A percentile compares a stretch with the other conserved stretches of the same genome.
Evolutionary conservation across 2,888 invertebrate species (phyloP).

Genomic region (Raillietiella orientalis): DNA sequence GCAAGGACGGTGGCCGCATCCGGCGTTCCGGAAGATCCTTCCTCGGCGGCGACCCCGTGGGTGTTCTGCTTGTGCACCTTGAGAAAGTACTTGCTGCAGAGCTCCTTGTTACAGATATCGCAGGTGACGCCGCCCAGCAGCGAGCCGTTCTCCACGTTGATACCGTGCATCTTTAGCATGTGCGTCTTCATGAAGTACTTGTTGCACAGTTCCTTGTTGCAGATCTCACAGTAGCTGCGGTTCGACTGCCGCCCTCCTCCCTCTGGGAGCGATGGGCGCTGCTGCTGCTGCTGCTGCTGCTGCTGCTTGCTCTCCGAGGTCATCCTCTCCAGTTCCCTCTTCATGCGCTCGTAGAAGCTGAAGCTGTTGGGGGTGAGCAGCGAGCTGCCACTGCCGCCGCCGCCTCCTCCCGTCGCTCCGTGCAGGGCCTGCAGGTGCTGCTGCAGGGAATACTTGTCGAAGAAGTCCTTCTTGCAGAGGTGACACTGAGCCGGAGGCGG

Average conservation of each 20-base stretch:
- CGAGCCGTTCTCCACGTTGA: slow-evolving; percentile 66
- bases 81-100: slow-evolving; percentile 90
- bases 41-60: slow-evolving; percentile 79
- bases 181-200: slow-evolving; percentile 99
- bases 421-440: slow-evolving; percentile 34
- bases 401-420: slow-evolving; percentile 16
- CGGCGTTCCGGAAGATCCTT: slow-evolving; percentile 17
- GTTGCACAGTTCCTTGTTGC: slow-evolving; percentile 94
- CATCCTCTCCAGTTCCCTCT: slow-evolving; percentile 4
- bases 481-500: no score
- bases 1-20: background rate
- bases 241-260: slow-evolving; percentile 9
- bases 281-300: slow-evolving; percentile 1
- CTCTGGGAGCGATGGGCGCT: slow-evolving; percentile 5
- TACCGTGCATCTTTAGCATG: slow-evolving; percentile 94
- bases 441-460: slow-evolving; percentile 25
- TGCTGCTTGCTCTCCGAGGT: slow-evolving; percentile 1
- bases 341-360: slow-evolving; percentile 5
- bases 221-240: slow-evolving; percentile 69
- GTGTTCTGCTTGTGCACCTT: slow-evolving; percentile 92
- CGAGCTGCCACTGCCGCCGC: no score
- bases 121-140: slow-evolving; percentile 78
- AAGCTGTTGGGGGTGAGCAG: slow-evolving; percentile 10
- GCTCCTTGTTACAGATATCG: slow-evolving; percentile 89
- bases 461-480: slow-evolving; percentile 25